Evolutionary conservation across 2,797 vertebrate species (phyloP), one percentile per base, ranked within the genome.

Genomic region (Dryobates pubescens): DNA sequence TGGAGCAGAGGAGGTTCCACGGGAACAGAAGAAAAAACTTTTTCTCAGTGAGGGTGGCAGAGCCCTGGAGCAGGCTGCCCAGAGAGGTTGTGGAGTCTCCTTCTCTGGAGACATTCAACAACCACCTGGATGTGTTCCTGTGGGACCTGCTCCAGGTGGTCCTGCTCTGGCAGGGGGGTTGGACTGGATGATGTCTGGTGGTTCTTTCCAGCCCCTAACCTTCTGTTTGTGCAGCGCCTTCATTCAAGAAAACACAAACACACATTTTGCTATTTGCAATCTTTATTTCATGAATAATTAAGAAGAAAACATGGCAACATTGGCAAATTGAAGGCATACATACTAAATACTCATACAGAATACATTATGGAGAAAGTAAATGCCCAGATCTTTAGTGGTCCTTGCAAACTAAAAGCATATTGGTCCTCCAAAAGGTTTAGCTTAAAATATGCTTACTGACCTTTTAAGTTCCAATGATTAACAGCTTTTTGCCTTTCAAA

Each of bases 281-380:
- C 72, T 96, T 96, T 96, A 96, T 96, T 96, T 94, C 51, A 92
- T 92, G 80, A 93, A 95, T 95, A 92, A 94, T 96, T 90, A 92
- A 90, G 90, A 93, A 93, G 92, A 95, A 94, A 95, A 96, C 95
- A 95, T 94, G 89, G 95, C 93, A 95, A 96, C 93, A 94, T 71
- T 47, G 87, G 93, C 92, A 96, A 90, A 96, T 90, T 45, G 93
- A 96, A 96, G 94, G 95, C 94, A 80, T 96, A 96, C 87, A 95
- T 88, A 96, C 94, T 95, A 96, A 95, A 96, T 96, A 96, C 69
- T 91, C 78, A 80, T 90, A 95, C 96, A 96, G 93, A 95, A 94
- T 95, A 96, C 87, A 93, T 88, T 32, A 95, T 88, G 94, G 89
- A 95, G 88, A 96, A 95, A 91, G 88, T 81, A 96, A 96, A 96